Conservation (phyloP, 37 sponge, comb jelly and placozoan species). For the Aplysina aerophoba region DNA sequence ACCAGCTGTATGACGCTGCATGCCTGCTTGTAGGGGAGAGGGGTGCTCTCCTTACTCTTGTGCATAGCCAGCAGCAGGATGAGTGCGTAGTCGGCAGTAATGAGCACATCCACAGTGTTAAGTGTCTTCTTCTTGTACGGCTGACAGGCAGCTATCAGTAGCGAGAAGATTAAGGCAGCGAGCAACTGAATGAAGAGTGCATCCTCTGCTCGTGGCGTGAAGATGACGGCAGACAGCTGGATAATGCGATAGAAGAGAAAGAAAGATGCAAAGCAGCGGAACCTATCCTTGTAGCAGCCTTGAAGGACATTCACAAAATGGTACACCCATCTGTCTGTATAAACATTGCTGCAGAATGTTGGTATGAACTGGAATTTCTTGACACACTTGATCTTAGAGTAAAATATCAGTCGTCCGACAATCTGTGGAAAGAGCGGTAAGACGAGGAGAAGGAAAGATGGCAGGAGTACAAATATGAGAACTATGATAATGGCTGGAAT, state of each 20-base stretch:
- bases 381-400: too few relatives aligned
- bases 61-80: neutral
- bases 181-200: conserved; percentile 1
- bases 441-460: neutral
- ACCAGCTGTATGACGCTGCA: neutral
- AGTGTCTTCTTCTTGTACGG: neutral
- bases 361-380: neutral
- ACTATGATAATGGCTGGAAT: neutral
- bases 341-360: neutral
- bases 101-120: neutral
- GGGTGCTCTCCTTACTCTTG: neutral
- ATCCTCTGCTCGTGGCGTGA: neutral
- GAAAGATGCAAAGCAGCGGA: conserved; percentile 4
- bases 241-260: neutral
- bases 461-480: neutral
- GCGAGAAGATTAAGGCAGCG: neutral
- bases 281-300: conserved; percentile 6
- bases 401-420: neutral
- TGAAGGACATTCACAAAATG: conserved; percentile 1
- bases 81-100: neutral
- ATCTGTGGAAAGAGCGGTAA: neutral
- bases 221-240: neutral
- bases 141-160: conserved; percentile 1
- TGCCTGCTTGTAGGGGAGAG: too few relatives aligned
- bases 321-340: neutral